Conservation (phyloP, 2,113 vertebrate genomes). For the Ammodytes dubius region DNA sequence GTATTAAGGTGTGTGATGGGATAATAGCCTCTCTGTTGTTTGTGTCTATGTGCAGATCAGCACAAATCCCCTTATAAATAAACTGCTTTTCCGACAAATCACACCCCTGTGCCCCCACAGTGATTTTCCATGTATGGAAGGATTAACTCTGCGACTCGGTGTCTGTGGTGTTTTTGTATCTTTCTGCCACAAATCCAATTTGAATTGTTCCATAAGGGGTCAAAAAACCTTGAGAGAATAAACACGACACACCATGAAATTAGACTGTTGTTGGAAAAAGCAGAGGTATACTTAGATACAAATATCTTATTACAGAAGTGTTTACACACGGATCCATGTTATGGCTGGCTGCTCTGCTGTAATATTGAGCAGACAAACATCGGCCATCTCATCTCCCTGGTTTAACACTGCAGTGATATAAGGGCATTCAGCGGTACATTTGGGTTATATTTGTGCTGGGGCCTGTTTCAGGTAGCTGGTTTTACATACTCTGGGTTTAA, state of each 20-base stretch:
- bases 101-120: slow-evolving; percentile 55
- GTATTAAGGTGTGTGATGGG: slow-evolving; percentile 34
- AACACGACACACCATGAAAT: slow-evolving; percentile 86
- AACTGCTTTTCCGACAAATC: slow-evolving; percentile 77
- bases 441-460: slow-evolving; percentile 20
- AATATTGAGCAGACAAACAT: slow-evolving; percentile 66
- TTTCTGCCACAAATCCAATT: slow-evolving; percentile 82
- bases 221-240: slow-evolving; percentile 83
- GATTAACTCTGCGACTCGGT: slow-evolving; percentile 66
- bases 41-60: slow-evolving; percentile 67
- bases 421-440: slow-evolving; percentile 20
- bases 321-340: slow-evolving; percentile 71
- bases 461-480: too few relatives aligned
- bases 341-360: slow-evolving; percentile 69
- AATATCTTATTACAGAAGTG: slow-evolving; percentile 78
- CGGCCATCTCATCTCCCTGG: slow-evolving; percentile 37
- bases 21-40: slow-evolving; percentile 52
- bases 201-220: slow-evolving; percentile 83
- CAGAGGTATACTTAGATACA: slow-evolving; percentile 77
- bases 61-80: slow-evolving; percentile 77
- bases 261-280: slow-evolving; percentile 78
- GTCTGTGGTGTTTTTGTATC: slow-evolving; percentile 69
- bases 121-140: slow-evolving; percentile 61
- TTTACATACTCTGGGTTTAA: too few relatives aligned
- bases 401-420: slow-evolving; percentile 53